Percentiles rank a stretch among this genome's conserved stretches.
These are phyloP conservation scores for Arrhopalites spinosus DNA, from an alignment of 2,888 invertebrate genomes.

Conservation along the genomic window DNA sequence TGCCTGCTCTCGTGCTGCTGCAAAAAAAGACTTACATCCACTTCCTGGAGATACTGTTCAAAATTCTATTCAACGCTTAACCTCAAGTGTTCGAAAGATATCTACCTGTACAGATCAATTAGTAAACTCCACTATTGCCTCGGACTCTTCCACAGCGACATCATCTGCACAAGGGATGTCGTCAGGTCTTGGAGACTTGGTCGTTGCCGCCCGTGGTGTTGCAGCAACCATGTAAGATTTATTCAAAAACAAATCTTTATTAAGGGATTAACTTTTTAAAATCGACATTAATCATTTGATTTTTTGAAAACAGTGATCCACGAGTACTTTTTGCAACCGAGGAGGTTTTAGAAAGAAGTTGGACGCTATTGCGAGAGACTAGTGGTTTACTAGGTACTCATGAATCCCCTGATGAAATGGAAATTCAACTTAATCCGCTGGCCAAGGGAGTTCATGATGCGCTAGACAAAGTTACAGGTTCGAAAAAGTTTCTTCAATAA, in stretches of 20 bases:
- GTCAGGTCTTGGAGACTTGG: conserved; percentile 68
- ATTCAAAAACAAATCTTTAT: too few species aligned
- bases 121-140: conserved; percentile 79
- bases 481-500: too few species aligned
- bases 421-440: conserved; percentile 69
- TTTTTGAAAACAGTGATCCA: too few species aligned
- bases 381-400: conserved; percentile 73
- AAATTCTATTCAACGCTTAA: conserved; percentile 59
- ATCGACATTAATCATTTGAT: too few species aligned
- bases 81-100: conserved; percentile 72
- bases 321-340: conserved; percentile 64
- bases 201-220: conserved; percentile 74
- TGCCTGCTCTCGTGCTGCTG: conserved; percentile 77
- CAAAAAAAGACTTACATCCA: conserved; percentile 73
- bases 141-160: conserved; percentile 47
- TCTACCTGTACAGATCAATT: conserved; percentile 84
- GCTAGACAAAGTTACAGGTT: conserved; percentile 73
- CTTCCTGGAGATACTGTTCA: conserved; percentile 80
- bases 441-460: conserved; percentile 69
- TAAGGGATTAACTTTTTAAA: too few species aligned
- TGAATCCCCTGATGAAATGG: conserved; percentile 65
- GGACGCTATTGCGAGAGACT: conserved; percentile 79
- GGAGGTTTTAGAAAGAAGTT: conserved; percentile 78
- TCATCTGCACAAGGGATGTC: conserved; percentile 53
- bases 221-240: conserved; percentile 75